phyloP scores from a whole-genome alignment of 2,888 invertebrate species.

The Halocaridina rubra region DNA sequence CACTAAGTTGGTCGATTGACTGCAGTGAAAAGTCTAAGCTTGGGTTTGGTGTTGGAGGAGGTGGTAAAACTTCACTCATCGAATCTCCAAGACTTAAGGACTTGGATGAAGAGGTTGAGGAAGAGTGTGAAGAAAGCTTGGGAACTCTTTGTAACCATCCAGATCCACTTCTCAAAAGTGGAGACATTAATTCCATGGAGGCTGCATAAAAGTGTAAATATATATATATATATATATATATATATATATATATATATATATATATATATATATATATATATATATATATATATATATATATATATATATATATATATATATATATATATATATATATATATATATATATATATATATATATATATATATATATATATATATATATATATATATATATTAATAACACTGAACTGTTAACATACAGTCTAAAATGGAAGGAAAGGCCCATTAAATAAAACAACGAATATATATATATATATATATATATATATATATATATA shows the following conservation, averaged over 20 bases:
- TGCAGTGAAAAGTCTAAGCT: conserved; percentile 37
- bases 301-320: too few relatives aligned
- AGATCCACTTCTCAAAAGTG: conserved; percentile 64
- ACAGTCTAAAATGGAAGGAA: too few relatives aligned
- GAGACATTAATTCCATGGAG: conserved; percentile 66
- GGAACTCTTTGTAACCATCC: conserved; percentile 63
- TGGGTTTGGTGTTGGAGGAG: conserved; percentile 59
- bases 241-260: not conserved
- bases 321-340: too few relatives aligned
- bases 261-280: not conserved
- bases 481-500: too few relatives aligned
- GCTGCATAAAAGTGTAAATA: conserved; percentile 56
- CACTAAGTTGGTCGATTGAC: conserved; percentile 1
- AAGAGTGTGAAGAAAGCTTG: conserved; percentile 64
- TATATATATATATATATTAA: too few relatives aligned
- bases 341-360: too few relatives aligned
- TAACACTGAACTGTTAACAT: too few relatives aligned
- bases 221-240: not conserved
- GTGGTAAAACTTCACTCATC: conserved; percentile 59
- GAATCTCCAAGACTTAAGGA: conserved; percentile 66
- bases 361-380: too few relatives aligned
- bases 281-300: not conserved
- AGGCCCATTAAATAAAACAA: too few relatives aligned
- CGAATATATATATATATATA: too few relatives aligned
- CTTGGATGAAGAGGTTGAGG: conserved; percentile 67